phyloP scores from a whole-genome alignment of 2,113 vertebrate species.

The Syrrhaptes paradoxus region DNA sequence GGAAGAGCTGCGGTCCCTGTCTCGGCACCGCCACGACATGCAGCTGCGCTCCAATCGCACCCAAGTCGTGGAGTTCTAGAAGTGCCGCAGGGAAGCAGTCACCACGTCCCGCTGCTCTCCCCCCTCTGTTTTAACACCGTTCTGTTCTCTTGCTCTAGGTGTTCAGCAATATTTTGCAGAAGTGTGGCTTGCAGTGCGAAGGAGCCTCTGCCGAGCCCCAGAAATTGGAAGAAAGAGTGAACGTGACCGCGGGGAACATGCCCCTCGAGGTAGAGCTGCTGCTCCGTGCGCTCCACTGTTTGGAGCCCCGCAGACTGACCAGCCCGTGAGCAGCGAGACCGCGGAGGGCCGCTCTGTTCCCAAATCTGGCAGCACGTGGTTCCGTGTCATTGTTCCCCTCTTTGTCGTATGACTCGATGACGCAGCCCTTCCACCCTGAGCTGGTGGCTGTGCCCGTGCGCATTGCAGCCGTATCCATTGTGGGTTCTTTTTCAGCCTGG shows the following conservation, averaged over 20 bases:
- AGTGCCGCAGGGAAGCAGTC: not conserved
- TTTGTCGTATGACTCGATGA: not conserved
- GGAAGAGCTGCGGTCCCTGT: not conserved
- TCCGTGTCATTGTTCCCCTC: not conserved
- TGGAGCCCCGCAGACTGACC: not conserved
- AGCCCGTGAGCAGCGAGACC: not conserved
- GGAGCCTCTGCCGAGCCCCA: conserved; percentile 80
- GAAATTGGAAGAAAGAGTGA: conserved; percentile 82
- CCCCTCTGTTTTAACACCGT: not conserved
- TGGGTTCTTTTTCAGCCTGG: not conserved
- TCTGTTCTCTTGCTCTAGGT: conserved; percentile 75
- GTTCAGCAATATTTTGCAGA: conserved; percentile 84
- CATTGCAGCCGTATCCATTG: rapidly evolving
- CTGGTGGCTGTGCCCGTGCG: not conserved
- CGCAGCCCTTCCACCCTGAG: not conserved
- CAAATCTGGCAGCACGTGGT: not conserved
- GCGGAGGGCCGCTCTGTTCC: not conserved
- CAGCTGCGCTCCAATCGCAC: not conserved
- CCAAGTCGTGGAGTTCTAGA: not conserved
- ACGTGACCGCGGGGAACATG: conserved; percentile 82
- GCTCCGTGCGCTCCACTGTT: not conserved
- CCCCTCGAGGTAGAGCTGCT: conserved; percentile 81
- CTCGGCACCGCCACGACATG: not conserved
- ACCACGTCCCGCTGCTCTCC: not conserved
- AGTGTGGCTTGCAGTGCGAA: conserved; percentile 86